Base-by-base conservation (phyloP, 2,113 vertebrate species). In the Sterrhoptilus dennistouni region DNA sequence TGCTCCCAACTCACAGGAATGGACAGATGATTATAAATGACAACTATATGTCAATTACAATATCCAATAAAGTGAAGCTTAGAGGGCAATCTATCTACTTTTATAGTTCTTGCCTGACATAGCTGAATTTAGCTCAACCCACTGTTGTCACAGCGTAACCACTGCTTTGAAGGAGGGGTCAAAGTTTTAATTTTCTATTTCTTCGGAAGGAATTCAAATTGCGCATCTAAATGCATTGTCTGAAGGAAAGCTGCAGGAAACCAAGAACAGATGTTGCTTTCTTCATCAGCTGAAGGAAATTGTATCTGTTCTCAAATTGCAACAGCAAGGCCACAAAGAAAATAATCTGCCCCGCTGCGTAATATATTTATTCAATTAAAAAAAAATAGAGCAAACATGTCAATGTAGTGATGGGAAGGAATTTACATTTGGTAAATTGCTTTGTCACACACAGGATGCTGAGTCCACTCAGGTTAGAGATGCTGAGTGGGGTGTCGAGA, bases 11-110 rank as follows among this genome's bases (percentile, higher is more conserved):
- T 99, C 98, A 96, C 97, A 98, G 97, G 97, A 98, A 98, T 98
- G 98, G 97, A 98, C 98, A 98, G 98, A 98, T 98, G 98, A 98
- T 99, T 98, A 99, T 98, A 99, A 99, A 98, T 99, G 98, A 99
- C 98, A 99, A 98, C 98, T 98, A 98, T 98, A 98, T 98, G 98
- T 98, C 98, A 99, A 98, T 99, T 98, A 98, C 97, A 98, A 98
- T 98, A 98, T 98, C 98, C 98, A 98, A 98, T 98, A 99, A 99
- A 99, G 98, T 98, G 98, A 99, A 97, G 98, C 98, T 98, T 98
- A 97, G 98, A 98, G 98, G 98, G 98, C 98, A 98, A 98, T 98
- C 98, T 97, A 98, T 99, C 98, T 98, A 90, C 97, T 98, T 98
- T 98, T 98, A 98, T 98, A 98, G 98, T 97, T 97, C 97, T 98